Evolutionary conservation across 2,888 invertebrate genomes (phyloP), one percentile per base, ranked within the genome.

Genomic region (Linnaemya vulpina): DNA sequence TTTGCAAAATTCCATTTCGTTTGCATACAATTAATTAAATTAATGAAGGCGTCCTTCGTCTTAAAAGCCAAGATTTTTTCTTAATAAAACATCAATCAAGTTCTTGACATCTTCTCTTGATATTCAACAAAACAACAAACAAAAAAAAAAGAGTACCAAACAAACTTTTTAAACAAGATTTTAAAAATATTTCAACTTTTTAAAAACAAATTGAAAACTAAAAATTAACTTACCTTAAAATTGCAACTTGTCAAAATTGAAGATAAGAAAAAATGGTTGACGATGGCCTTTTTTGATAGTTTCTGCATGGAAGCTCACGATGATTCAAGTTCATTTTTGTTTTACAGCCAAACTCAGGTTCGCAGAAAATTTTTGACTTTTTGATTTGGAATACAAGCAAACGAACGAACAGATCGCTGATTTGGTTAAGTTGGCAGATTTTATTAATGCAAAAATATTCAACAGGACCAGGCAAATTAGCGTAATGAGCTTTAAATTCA

Each of bases 21-120:
- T 15, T 13, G 43, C 9, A 13, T 75, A 2, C 35, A 68, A 35
- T 35, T 49, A 67, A 67, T 67, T 46, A 15, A 74, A 68, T 60
- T 75, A 58, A 40, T 13, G n/a, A 73, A 35, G 30, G 15, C 8
- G 13, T 25, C 58, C 55, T 63, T 62, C 46, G 25, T 15, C 63
- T 70, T 0, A 65, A 70, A 58, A 11, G 11, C n/a, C 40, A 35
- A 40, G n/a, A 60, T 58, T 22, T 49, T 71, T 65, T 73, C 3
- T n/a, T 46, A 77, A 67, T 83, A 77, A 73, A 83, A 67, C 67
- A 78, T 83, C 77, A 83, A 77, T 83, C 77, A 83, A 71, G 30
- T 58, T 58, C 20, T 65, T 38, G 15, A 49, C 67, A 74, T 58
- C 73, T 79, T 35, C n/a, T 58, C 10, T 62, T 60, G 15, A 17